These are phyloP conservation scores for Hipparchia semele DNA, from an alignment of 2,888 invertebrate species.

Conservation along the genomic window DNA sequence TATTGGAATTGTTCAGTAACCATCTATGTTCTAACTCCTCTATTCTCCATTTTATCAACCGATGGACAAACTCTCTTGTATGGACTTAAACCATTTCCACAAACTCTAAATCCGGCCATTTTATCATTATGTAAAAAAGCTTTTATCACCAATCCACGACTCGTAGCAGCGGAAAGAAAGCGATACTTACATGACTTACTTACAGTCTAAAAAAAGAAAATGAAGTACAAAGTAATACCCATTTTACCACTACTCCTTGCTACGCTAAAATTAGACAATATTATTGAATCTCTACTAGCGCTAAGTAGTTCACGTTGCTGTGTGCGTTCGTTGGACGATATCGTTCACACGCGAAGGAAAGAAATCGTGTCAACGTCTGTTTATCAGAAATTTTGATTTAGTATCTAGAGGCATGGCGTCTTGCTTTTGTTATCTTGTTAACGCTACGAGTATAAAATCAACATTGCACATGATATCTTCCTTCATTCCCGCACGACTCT, in stretches of 20 bases:
- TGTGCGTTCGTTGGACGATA: constrained; percentile 45
- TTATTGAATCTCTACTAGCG: constrained; percentile 6
- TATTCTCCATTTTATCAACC: too few species aligned
- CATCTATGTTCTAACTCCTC: too few species aligned
- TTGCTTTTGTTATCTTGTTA: constrained; percentile 68
- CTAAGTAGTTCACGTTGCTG: constrained; percentile 25
- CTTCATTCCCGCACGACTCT: constrained; percentile 46
- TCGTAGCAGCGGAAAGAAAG: too few species aligned
- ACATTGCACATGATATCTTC: constrained; percentile 65
- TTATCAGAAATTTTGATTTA: constrained; percentile 74
- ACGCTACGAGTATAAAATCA: constrained; percentile 68
- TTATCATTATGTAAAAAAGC: too few species aligned
- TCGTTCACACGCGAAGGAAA: constrained; percentile 46
- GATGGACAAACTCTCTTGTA: too few species aligned
- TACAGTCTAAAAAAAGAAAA: neutral
- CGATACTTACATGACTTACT: too few species aligned
- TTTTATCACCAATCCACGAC: too few species aligned
- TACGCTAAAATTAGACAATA: constrained; percentile 4
- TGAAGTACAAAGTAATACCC: neutral
- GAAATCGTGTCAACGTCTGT: constrained; percentile 68
- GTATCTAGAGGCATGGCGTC: constrained; percentile 66
- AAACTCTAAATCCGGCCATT: neutral
- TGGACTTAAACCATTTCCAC: too few species aligned
- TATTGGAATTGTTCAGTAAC: too few species aligned
- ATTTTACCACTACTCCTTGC: neutral